These are phyloP conservation scores for Stegana nigrithorax DNA, from an alignment of 2,888 invertebrate genomes.

Conservation along the genomic window DNA sequence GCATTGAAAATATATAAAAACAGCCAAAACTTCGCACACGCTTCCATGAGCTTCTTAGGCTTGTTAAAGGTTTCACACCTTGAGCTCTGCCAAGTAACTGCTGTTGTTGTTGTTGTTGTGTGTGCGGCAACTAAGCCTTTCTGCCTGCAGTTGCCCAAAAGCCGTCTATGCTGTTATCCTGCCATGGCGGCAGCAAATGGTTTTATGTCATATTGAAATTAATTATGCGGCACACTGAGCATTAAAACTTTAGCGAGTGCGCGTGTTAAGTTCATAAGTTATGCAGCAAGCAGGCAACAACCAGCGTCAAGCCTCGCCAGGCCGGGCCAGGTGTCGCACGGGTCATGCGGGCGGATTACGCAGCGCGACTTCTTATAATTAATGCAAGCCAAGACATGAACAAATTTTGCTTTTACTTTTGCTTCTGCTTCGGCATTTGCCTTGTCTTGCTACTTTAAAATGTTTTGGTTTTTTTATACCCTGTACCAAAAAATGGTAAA, in stretches of 20 bases:
- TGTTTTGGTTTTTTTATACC: too few species aligned
- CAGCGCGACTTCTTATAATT: slow-evolving; percentile 61
- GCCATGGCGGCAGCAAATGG: not conserved
- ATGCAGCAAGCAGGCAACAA: slow-evolving; percentile 32
- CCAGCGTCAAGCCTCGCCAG: not conserved
- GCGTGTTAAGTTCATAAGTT: slow-evolving; percentile 42
- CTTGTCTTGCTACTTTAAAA: too few species aligned
- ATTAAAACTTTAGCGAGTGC: slow-evolving; percentile 25
- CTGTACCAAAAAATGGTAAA: too few species aligned
- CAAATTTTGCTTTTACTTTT: slow-evolving; percentile 41
- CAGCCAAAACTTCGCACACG: too few species aligned
- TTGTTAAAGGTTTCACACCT: not conserved
- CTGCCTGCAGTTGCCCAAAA: too few species aligned
- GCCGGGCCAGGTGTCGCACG: too few species aligned
- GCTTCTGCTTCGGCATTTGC: not conserved
- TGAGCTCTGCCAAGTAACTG: not conserved
- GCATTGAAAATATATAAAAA: too few species aligned
- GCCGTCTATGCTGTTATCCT: not conserved
- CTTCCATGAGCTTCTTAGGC: too few species aligned
- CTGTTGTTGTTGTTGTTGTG: not conserved
- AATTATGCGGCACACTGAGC: slow-evolving; percentile 43
- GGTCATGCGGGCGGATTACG: too few species aligned
- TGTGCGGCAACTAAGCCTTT: too few species aligned
- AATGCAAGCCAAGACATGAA: slow-evolving; percentile 63
- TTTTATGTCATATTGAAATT: slow-evolving; percentile 36